These are phyloP conservation scores for Thecophora atra DNA, from an alignment of 2,888 invertebrate species.

Conservation along the genomic window DNA sequence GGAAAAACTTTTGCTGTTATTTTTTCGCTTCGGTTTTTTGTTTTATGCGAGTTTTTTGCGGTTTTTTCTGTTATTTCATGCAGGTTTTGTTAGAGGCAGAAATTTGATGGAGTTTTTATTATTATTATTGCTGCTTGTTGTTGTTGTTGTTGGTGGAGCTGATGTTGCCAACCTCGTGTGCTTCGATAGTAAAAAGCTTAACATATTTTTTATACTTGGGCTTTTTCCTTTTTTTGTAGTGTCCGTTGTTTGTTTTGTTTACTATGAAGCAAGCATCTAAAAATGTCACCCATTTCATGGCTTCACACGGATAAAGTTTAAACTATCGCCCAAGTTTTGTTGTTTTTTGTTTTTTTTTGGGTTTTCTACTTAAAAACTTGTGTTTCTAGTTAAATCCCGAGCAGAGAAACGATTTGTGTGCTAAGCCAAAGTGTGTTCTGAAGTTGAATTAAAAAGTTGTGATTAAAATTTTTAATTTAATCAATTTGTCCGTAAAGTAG, in stretches of 20 bases:
- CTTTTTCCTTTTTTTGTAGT: slow-evolving; percentile 3
- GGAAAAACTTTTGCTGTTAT: slow-evolving; percentile 34
- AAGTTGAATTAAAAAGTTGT: too few species aligned
- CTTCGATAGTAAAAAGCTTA: slow-evolving; percentile 21
- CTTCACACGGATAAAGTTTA: slow-evolving; percentile 3
- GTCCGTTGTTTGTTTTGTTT: slow-evolving; percentile 11
- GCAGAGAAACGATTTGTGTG: too few species aligned
- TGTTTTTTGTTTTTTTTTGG: too few species aligned
- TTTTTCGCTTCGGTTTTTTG: background rate
- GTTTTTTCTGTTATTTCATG: too few species aligned
- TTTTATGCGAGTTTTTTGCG: too few species aligned
- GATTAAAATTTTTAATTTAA: too few species aligned
- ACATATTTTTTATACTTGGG: slow-evolving; percentile 8
- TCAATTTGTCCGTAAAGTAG: too few species aligned
- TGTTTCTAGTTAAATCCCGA: too few species aligned
- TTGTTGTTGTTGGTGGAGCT: slow-evolving; percentile 2
- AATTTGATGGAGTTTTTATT: background rate
- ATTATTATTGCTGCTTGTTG: background rate
- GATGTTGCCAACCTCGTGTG: background rate
- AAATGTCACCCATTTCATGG: background rate
- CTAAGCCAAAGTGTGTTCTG: too few species aligned
- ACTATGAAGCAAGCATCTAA: slow-evolving; percentile 15
- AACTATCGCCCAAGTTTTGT: too few species aligned
- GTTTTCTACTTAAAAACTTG: too few species aligned
- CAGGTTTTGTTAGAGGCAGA: background rate